phyloP scores from a whole-genome alignment of 2,888 invertebrate species.

The Eudemis profundana region DNA sequence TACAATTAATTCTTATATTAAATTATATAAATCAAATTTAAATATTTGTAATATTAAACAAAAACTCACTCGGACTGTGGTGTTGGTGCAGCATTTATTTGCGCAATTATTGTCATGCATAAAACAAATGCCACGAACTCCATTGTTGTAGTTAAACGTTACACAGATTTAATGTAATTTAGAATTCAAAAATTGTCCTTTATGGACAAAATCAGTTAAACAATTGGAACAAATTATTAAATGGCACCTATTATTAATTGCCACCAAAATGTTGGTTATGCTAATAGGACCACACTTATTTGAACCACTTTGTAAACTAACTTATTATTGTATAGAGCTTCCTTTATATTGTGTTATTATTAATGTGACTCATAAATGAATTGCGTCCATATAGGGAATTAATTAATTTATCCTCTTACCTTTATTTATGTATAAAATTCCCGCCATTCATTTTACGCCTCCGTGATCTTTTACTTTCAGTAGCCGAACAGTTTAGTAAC shows the following conservation, averaged over 20 bases:
- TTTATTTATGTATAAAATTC: conserved; percentile 18
- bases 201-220: background rate
- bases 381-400: conserved; percentile 14
- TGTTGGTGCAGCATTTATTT: conserved; percentile 21
- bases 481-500: background rate
- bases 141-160: conserved; percentile 23
- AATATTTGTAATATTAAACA: background rate
- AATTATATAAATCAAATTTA: too few species aligned
- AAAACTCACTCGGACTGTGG: conserved; percentile 16
- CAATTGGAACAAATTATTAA: conserved; percentile 26
- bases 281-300: conserved; percentile 40
- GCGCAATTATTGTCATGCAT: conserved; percentile 24
- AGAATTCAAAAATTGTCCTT: conserved; percentile 9
- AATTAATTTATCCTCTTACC: background rate
- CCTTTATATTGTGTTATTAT: conserved; percentile 30
- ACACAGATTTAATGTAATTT: conserved; percentile 14
- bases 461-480: background rate
- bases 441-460: background rate
- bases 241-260: conserved; percentile 37
- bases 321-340: conserved; percentile 11
- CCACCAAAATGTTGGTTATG: conserved; percentile 38
- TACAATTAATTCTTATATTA: too few species aligned
- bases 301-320: conserved; percentile 29
- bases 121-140: conserved; percentile 26
- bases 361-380: conserved; percentile 22